Conservation (phyloP, 1,140 invertebrate species). For the Brachionus plicatilis region DNA sequence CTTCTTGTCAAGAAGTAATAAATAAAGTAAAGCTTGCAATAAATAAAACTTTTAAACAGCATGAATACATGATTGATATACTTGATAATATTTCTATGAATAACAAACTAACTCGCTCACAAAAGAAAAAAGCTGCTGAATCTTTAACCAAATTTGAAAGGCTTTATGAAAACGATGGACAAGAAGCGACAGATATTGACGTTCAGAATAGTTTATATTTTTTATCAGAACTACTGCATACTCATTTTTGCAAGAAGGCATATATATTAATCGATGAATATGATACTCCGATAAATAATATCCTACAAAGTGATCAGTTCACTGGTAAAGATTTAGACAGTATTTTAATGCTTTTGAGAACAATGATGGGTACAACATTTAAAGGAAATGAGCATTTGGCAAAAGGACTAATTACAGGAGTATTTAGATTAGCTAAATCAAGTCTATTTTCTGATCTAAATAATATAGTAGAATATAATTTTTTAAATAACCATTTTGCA, state of each 20-base stretch:
- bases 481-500: slow-evolving; percentile 17
- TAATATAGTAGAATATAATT: slow-evolving; percentile 32
- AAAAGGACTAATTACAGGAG: slow-evolving; percentile 23
- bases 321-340: not conserved
- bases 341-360: slow-evolving; percentile 4
- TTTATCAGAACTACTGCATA: not conserved
- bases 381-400: slow-evolving; percentile 20
- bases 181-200: slow-evolving; percentile 4
- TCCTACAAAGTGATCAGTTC: not conserved
- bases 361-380: slow-evolving; percentile 1
- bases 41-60: slow-evolving; percentile 1
- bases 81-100: not conserved
- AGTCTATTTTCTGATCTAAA: slow-evolving; percentile 21
- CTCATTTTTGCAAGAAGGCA: slow-evolving; percentile 12
- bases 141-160: not conserved
- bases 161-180: not conserved
- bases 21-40: not conserved
- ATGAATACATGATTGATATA: not conserved
- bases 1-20: not conserved
- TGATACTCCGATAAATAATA: not conserved
- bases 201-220: slow-evolving; percentile 7
- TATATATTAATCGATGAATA: slow-evolving; percentile 18
- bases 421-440: slow-evolving; percentile 19
- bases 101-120: not conserved
- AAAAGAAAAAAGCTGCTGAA: not conserved